These are phyloP conservation scores for Mesorhabditis belari DNA, from an alignment of 2,888 invertebrate species.

Conservation along the genomic window DNA sequence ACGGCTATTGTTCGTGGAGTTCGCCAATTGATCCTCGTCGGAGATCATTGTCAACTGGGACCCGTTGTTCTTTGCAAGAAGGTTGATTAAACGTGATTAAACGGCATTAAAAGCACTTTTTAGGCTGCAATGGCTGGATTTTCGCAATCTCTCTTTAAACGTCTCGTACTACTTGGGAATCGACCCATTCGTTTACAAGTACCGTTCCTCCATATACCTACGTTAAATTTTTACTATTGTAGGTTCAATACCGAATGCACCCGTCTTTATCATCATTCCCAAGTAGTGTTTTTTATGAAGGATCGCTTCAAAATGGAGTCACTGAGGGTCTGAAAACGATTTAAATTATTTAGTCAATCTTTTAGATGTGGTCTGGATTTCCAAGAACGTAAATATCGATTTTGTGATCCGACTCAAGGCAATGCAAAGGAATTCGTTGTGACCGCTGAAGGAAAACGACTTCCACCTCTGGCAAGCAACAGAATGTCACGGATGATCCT, in stretches of 20 bases:
- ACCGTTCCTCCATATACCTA: not conserved
- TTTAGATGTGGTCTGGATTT: no score
- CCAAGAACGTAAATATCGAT: no score
- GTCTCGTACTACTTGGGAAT: slow-evolving; percentile 91
- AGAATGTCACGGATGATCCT: no score
- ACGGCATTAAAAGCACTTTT: no score
- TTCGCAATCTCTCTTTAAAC: slow-evolving; percentile 90
- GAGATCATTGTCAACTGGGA: slow-evolving; percentile 96
- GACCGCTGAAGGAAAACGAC: no score
- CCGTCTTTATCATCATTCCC: slow-evolving; percentile 94
- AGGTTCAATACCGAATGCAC: slow-evolving; percentile 91
- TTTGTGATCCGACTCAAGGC: no score
- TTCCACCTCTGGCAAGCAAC: no score
- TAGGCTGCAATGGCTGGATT: slow-evolving; percentile 94
- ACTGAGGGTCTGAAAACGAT: no score
- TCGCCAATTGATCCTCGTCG: slow-evolving; percentile 89
- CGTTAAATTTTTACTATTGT: not conserved
- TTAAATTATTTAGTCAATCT: no score
- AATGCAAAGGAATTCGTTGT: no score
- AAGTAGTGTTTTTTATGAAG: slow-evolving; percentile 98
- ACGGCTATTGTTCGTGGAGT: slow-evolving; percentile 96
- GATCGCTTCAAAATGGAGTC: slow-evolving; percentile 95
- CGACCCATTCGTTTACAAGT: slow-evolving; percentile 92
- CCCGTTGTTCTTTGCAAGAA: slow-evolving; percentile 89
- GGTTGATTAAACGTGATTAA: slow-evolving; percentile 47